These are phyloP conservation scores for Ceratina calcarata DNA, from an alignment of 1,140 invertebrate genomes.

Conservation along the genomic window DNA sequence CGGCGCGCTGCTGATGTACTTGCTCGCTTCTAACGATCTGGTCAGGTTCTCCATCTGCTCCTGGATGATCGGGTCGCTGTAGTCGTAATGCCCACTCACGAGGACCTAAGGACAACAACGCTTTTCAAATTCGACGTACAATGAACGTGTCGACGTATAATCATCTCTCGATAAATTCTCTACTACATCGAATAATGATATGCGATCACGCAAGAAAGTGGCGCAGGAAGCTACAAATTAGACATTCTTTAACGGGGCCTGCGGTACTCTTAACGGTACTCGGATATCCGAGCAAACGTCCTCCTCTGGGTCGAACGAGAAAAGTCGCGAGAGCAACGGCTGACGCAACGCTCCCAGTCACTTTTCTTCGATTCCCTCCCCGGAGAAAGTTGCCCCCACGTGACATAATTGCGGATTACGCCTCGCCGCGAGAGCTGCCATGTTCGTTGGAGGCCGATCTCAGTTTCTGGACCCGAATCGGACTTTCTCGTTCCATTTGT, in stretches of 20 bases:
- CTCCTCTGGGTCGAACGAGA: background rate
- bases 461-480: background rate
- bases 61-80: slow-evolving; percentile 90
- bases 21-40: slow-evolving; percentile 88
- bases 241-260: too few relatives aligned
- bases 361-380: slow-evolving; percentile 55
- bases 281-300: background rate
- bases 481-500: background rate
- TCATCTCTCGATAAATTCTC: too few relatives aligned
- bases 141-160: too few relatives aligned
- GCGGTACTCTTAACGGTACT: background rate
- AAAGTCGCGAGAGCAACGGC: slow-evolving; percentile 7
- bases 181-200: too few relatives aligned
- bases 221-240: too few relatives aligned
- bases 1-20: slow-evolving; percentile 88
- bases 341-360: slow-evolving; percentile 59
- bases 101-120: slow-evolving; percentile 85
- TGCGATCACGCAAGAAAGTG: too few relatives aligned
- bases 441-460: background rate
- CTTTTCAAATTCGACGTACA: too few relatives aligned
- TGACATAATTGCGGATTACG: slow-evolving; percentile 75
- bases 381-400: slow-evolving; percentile 67
- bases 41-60: slow-evolving; percentile 90
- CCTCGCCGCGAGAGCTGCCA: slow-evolving; percentile 43
- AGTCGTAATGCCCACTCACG: slow-evolving; percentile 91